Evolutionary conservation across 2,113 vertebrate genomes (phyloP).

Genomic region (Coptodon bakossiorum): DNA sequence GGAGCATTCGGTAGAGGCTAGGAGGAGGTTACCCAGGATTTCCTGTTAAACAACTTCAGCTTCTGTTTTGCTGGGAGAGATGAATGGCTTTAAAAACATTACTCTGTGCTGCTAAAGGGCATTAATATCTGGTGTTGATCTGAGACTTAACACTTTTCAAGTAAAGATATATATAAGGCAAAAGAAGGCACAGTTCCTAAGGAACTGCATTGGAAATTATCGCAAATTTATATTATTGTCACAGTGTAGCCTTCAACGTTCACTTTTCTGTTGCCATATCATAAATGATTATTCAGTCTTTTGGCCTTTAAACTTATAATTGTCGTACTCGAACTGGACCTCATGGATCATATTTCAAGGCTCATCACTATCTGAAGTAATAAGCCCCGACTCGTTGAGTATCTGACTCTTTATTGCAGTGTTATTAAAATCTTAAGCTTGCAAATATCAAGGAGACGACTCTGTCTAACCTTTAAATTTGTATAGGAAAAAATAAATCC

Average conservation of each 20-base stretch:
- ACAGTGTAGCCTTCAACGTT: background rate
- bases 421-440: background rate
- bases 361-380: background rate
- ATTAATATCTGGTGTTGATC: background rate
- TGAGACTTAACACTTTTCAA: background rate
- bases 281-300: background rate
- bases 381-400: background rate
- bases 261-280: background rate
- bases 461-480: background rate
- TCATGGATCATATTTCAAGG: background rate
- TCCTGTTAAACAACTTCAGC: slow-evolving; percentile 19
- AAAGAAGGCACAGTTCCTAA: background rate
- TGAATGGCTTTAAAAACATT: background rate
- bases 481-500: background rate
- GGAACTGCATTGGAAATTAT: background rate
- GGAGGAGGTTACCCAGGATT: slow-evolving; percentile 8
- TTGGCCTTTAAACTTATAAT: background rate
- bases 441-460: background rate
- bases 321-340: background rate
- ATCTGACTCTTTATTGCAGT: background rate
- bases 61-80: background rate
- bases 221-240: background rate
- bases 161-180: background rate
- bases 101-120: background rate
- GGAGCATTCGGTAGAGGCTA: background rate